phyloP scores from a whole-genome alignment of 2,888 invertebrate genomes.

The Epicampocera succincta region DNA sequence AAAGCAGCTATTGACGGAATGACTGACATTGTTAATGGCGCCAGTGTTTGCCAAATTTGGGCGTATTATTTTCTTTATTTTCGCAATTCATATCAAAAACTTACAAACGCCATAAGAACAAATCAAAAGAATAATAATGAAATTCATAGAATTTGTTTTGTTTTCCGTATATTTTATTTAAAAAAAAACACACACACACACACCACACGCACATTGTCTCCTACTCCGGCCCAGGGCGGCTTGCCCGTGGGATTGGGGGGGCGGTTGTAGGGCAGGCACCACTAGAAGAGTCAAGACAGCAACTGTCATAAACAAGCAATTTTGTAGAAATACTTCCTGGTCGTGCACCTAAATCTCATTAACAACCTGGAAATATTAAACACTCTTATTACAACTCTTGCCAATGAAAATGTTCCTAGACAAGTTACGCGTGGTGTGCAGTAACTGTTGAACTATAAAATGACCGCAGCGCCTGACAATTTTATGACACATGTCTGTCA shows the following conservation, averaged over 20 bases:
- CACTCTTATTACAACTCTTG: neutral
- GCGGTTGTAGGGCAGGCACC: neutral
- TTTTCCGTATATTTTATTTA: neutral
- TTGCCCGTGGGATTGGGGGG: too few species aligned
- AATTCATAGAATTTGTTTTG: constrained; percentile 61
- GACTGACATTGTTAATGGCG: constrained; percentile 66
- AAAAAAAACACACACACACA: neutral
- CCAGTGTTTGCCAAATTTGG: constrained; percentile 70
- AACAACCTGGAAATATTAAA: constrained; percentile 18
- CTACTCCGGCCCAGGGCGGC: too few species aligned
- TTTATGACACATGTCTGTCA: constrained; percentile 64
- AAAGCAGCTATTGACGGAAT: constrained; percentile 41
- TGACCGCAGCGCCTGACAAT: constrained; percentile 45
- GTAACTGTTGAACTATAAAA: constrained; percentile 44
- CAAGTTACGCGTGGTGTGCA: neutral
- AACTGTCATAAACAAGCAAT: constrained; percentile 54
- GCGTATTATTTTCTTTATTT: constrained; percentile 65
- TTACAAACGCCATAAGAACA: constrained; percentile 48
- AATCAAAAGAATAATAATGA: constrained; percentile 65
- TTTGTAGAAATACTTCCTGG: constrained; percentile 65
- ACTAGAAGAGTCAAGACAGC: constrained; percentile 4
- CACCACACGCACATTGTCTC: constrained; percentile 30
- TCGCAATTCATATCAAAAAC: constrained; percentile 31
- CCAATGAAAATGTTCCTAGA: neutral
- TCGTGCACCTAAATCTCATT: constrained; percentile 21